Base-by-base conservation (phyloP, 2,113 vertebrate species). In the Pantherophis guttatus region DNA sequence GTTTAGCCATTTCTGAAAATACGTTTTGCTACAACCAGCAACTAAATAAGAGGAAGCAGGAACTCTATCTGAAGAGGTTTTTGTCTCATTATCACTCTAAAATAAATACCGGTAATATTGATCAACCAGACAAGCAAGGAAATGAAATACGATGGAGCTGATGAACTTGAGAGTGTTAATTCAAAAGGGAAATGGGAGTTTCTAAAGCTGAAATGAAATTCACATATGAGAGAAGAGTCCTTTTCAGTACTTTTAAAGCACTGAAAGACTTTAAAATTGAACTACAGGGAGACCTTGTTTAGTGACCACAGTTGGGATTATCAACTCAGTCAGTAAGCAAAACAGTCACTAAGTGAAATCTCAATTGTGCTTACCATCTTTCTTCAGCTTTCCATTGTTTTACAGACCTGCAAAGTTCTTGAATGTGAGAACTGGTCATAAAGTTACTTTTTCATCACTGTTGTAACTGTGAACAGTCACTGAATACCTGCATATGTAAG, bases 21-120 rank as follows among this genome's bases (percentile, higher is more conserved):
- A 39, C 91, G 19, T 94, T 95, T 94, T 94, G 93, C 44, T 93
- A 62, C 59, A 26, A 21, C 19, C 19, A 86, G 89, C 23, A 85
- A 87, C 85, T 94, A n/a, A 89, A 94, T 19, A 1, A 33, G 29
- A 44, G 44, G 55, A 39, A 87, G 55, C 15, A 52, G 94, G 48
- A 52, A 90, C 81, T 54, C 15, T 55, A 85, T 29, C 48, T 12
- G 13, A 12, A 85, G 90, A 55, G 8, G 3, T 70, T 85, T 93
- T 89, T 29, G 7, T 39, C 15, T 29, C 55, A 62, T 23, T 13
- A 54, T 7, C 33, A 89, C 26, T 75, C 5, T 59, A 4, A 62
- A 39, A 44, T 0, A 13, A 52, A 57, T 92, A 50, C 48, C 48
- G 48, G 48, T 7, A 50, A 94, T 88, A 91, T 70, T 92, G 58